Evolutionary conservation across 1,140 invertebrate genomes (phyloP).

Genomic region (Mycetomoellerius zeteki): DNA sequence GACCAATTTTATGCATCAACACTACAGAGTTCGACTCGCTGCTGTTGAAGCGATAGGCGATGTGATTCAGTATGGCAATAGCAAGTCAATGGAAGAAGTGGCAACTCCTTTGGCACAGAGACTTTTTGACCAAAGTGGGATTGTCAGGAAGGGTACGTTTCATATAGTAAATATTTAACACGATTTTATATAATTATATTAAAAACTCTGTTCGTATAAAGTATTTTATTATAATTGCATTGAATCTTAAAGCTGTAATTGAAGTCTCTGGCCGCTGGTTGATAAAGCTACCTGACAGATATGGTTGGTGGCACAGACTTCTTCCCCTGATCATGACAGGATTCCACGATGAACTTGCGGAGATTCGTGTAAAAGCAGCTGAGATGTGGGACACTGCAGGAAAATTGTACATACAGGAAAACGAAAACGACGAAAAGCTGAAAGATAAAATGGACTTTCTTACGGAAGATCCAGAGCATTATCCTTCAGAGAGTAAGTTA

Average conservation of each 20-base stretch:
- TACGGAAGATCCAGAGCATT: conserved; percentile 88
- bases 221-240: neutral
- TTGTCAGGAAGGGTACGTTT: conserved; percentile 87
- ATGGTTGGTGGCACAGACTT: conserved; percentile 92
- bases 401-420: conserved; percentile 91
- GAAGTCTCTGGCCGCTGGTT: conserved; percentile 91
- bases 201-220: neutral
- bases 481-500: conserved; percentile 88
- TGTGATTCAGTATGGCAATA: conserved; percentile 88
- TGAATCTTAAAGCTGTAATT: conserved; percentile 87
- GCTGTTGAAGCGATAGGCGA: conserved; percentile 91
- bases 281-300: conserved; percentile 91
- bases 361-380: conserved; percentile 88
- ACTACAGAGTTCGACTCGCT: conserved; percentile 92
- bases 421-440: conserved; percentile 91
- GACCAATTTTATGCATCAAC: conserved; percentile 92
- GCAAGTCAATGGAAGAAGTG: conserved; percentile 89
- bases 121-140: conserved; percentile 91
- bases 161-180: neutral
- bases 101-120: conserved; percentile 91
- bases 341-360: conserved; percentile 91
- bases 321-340: conserved; percentile 92
- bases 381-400: conserved; percentile 91
- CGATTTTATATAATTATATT: neutral
- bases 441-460: conserved; percentile 92